Conservation (phyloP, 2,888 invertebrate genomes). For the Cheiracanthium punctorium region DNA sequence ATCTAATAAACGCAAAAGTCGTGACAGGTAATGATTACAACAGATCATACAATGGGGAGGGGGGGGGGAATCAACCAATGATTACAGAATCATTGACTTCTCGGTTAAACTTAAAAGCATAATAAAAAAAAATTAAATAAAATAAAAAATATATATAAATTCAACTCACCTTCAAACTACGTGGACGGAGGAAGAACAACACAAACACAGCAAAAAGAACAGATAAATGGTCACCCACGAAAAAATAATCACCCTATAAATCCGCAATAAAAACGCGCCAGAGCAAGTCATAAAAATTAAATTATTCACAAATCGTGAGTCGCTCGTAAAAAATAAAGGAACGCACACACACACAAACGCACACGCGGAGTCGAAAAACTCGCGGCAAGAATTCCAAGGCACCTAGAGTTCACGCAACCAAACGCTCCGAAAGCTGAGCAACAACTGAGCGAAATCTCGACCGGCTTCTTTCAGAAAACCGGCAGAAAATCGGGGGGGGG, state of each 20-base stretch:
- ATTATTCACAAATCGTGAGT: slow-evolving; percentile 34
- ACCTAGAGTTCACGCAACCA: slow-evolving; percentile 50
- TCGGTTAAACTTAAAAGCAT: neutral
- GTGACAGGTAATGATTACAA: too few species aligned
- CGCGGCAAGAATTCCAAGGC: slow-evolving; percentile 53
- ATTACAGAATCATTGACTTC: neutral
- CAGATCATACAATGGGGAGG: too few species aligned
- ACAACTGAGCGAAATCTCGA: slow-evolving; percentile 51
- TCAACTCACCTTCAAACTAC: neutral
- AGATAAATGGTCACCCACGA: slow-evolving; percentile 5
- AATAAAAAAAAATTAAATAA: neutral
- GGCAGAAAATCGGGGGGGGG: slow-evolving; percentile 19
- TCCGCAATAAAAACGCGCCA: slow-evolving; percentile 36
- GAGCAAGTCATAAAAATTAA: slow-evolving; percentile 27
- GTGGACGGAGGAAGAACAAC: neutral
- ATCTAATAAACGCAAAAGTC: too few species aligned
- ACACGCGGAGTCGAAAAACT: slow-evolving; percentile 10
- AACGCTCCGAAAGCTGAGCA: slow-evolving; percentile 45
- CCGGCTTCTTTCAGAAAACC: slow-evolving; percentile 62
- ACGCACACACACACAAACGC: slow-evolving; percentile 6
- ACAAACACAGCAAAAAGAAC: neutral
- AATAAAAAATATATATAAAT: too few species aligned
- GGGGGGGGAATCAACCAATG: too few species aligned
- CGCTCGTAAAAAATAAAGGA: slow-evolving; percentile 28
- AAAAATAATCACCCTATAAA: slow-evolving; percentile 45